phyloP scores from a whole-genome alignment of 1,140 invertebrate genomes.

The Acarapis woodi region DNA sequence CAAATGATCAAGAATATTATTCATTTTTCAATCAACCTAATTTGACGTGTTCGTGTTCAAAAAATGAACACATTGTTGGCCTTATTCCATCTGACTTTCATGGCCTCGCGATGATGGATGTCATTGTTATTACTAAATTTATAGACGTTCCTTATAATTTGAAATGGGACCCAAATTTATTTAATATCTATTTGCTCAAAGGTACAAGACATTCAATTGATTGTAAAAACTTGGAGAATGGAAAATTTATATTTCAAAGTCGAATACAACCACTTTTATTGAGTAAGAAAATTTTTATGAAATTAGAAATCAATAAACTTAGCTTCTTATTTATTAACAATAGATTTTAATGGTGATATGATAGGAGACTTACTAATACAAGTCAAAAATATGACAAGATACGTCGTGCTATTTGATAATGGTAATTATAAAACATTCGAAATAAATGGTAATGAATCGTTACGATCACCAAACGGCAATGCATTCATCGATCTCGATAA shows the following conservation, averaged over 20 bases:
- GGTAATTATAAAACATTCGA: not conserved
- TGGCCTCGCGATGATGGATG: constrained; percentile 75
- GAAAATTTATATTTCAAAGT: too few species aligned
- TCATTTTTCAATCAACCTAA: not conserved
- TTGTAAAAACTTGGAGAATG: too few species aligned
- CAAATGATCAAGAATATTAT: constrained; percentile 16
- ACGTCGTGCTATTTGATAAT: not conserved
- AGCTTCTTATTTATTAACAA: constrained; percentile 44
- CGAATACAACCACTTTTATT: too few species aligned
- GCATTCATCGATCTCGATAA: constrained; percentile 47
- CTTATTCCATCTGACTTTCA: constrained; percentile 77
- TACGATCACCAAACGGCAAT: constrained; percentile 46
- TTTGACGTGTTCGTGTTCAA: not conserved
- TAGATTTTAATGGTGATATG: constrained; percentile 78
- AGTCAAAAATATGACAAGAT: constrained; percentile 10
- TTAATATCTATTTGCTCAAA: constrained; percentile 12
- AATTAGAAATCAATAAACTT: too few species aligned
- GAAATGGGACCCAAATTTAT: not conserved
- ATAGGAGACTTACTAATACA: constrained; percentile 68
- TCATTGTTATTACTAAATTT: constrained; percentile 33
- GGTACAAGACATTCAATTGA: constrained; percentile 16
- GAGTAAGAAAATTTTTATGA: too few species aligned
- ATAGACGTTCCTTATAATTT: not conserved
- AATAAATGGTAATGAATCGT: constrained; percentile 3
- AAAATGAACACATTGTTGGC: constrained; percentile 16